phyloP scores from a whole-genome alignment of 2,113 vertebrate species.

The Myotis lucifugus region DNA sequence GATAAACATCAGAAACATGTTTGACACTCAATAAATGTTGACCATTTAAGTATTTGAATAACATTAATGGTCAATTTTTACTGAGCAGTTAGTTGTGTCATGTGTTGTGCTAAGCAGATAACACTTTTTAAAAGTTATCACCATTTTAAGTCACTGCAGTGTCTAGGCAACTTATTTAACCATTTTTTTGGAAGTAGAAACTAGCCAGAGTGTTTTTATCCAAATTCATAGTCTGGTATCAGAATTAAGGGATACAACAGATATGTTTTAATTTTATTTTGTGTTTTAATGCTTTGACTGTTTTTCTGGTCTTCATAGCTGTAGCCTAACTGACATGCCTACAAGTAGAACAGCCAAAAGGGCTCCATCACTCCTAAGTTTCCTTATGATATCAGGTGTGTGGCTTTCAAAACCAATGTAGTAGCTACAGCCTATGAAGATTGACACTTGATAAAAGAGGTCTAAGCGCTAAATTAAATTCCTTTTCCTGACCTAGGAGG shows the following conservation, averaged over 20 bases:
- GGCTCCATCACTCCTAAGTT: not conserved
- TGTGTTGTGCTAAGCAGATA: not conserved
- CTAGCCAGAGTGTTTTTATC: slow-evolving; percentile 39
- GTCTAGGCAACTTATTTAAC: slow-evolving; percentile 10
- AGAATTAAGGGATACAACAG: not conserved
- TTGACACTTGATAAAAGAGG: slow-evolving; percentile 5
- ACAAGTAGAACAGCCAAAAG: not conserved
- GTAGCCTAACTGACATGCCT: not conserved
- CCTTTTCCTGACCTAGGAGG: slow-evolving; percentile 38
- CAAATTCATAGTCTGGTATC: slow-evolving; percentile 2
- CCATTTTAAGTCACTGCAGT: not conserved
- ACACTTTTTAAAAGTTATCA: slow-evolving; percentile 21
- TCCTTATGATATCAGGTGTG: not conserved
- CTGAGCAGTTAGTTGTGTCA: slow-evolving; percentile 31
- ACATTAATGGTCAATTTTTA: not conserved
- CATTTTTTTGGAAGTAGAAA: slow-evolving; percentile 9
- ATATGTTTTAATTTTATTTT: slow-evolving; percentile 32
- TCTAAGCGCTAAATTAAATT: slow-evolving; percentile 48
- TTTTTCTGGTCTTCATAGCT: slow-evolving; percentile 29
- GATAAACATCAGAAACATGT: not conserved
- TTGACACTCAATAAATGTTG: slow-evolving; percentile 10
- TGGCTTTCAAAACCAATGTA: slow-evolving; percentile 41
- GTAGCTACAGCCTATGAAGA: not conserved
- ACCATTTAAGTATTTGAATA: not conserved
- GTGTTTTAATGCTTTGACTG: slow-evolving; percentile 37